Evolutionary conservation across 2,888 invertebrate genomes (phyloP).

Genomic region (Ellobium chinense): DNA sequence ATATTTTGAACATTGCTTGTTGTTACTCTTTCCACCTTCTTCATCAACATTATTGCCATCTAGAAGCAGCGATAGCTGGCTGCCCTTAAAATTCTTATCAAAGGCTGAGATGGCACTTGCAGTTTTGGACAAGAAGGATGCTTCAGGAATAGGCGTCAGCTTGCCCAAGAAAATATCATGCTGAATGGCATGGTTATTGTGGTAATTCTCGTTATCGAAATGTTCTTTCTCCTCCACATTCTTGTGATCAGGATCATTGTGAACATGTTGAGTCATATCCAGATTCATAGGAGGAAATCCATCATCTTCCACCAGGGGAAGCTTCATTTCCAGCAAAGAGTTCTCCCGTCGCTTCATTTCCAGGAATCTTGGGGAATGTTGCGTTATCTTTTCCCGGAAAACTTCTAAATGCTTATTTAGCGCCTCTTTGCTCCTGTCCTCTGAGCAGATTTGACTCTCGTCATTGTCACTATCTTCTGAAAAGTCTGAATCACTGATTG

Average conservation of each 20-base stretch:
- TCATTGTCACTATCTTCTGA: constrained; percentile 24
- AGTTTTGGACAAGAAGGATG: constrained; percentile 62
- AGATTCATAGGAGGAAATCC: constrained; percentile 69
- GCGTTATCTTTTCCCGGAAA: constrained; percentile 19
- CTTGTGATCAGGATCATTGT: neutral
- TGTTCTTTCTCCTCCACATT: constrained; percentile 39
- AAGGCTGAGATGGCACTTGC: constrained; percentile 65
- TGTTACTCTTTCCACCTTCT: neutral
- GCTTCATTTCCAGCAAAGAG: neutral
- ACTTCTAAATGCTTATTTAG: constrained; percentile 21
- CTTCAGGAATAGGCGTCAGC: constrained; percentile 68
- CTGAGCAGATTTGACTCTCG: neutral
- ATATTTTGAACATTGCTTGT: neutral
- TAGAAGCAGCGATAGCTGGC: constrained; percentile 58
- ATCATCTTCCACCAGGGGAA: constrained; percentile 61
- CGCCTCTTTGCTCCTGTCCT: neutral
- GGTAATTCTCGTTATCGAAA: constrained; percentile 19
- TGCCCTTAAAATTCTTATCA: constrained; percentile 60
- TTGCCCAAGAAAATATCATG: constrained; percentile 59
- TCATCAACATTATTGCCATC: constrained; percentile 29
- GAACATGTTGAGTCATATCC: constrained; percentile 60
- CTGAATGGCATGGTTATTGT: constrained; percentile 51
- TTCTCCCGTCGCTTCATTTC: constrained; percentile 56
- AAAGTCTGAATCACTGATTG: constrained; percentile 58
- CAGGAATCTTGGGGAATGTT: constrained; percentile 58